Conservation (phyloP, 2,113 vertebrate genomes). For the Nothocercus nigrocapillus region DNA sequence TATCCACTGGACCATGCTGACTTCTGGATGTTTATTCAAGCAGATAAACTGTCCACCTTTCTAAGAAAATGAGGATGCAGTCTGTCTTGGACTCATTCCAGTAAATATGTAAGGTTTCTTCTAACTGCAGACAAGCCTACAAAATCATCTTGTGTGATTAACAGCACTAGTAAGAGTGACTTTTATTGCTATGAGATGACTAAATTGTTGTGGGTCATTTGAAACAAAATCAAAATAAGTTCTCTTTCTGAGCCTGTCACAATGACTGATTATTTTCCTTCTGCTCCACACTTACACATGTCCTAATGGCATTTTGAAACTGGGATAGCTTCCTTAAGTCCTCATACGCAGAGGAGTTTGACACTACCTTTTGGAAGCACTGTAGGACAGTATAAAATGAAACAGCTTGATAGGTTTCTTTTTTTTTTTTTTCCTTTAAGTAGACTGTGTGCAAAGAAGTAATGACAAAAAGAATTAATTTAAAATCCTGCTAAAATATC, state of each 20-base stretch:
- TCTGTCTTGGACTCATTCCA: neutral
- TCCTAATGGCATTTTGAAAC: neutral
- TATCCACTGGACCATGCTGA: neutral
- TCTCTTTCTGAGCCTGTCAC: neutral
- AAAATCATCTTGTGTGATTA: neutral
- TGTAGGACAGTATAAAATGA: constrained; percentile 42
- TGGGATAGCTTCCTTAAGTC: neutral
- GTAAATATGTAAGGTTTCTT: neutral
- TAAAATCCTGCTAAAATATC: constrained; percentile 34
- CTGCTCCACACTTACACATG: neutral
- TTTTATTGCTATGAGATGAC: neutral
- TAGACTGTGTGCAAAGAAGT: neutral
- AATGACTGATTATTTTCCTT: constrained; percentile 20
- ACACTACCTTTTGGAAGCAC: neutral
- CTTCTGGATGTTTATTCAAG: neutral
- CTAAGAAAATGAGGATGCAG: neutral
- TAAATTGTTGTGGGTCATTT: neutral
- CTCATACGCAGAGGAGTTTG: neutral
- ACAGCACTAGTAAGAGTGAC: neutral
- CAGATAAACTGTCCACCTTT: neutral
- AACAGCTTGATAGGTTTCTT: constrained; percentile 32
- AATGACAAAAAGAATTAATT: constrained; percentile 43
- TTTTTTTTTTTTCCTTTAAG: neutral
- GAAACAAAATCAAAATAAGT: neutral
- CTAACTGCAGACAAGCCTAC: neutral